These are phyloP conservation scores for Neolamprologus modestus DNA, from an alignment of 2,113 vertebrate genomes.

Conservation along the genomic window DNA sequence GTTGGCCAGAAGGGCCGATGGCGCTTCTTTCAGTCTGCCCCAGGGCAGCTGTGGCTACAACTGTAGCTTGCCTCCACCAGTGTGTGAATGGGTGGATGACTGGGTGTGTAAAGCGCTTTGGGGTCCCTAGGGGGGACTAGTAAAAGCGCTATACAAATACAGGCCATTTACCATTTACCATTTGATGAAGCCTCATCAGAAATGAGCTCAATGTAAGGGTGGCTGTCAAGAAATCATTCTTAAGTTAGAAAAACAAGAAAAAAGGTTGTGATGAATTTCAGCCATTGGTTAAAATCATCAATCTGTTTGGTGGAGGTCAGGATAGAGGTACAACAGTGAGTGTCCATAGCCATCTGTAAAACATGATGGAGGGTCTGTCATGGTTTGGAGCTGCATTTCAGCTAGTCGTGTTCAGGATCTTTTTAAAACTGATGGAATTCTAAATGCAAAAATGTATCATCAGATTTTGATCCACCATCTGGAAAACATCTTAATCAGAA, in stretches of 20 bases:
- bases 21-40: too few relatives aligned
- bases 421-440: neutral
- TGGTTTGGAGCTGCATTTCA: neutral
- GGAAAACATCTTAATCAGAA: neutral
- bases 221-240: neutral
- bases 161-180: too few relatives aligned
- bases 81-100: too few relatives aligned
- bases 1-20: too few relatives aligned
- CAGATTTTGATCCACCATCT: neutral
- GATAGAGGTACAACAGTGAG: neutral
- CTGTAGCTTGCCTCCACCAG: too few relatives aligned
- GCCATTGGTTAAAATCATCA: neutral
- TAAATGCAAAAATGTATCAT: neutral
- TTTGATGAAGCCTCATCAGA: neutral
- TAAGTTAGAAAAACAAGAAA: neutral
- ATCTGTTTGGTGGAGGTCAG: neutral
- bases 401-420: neutral
- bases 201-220: neutral
- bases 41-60: too few relatives aligned
- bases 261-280: rapidly evolving
- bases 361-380: neutral
- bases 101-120: too few relatives aligned
- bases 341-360: neutral
- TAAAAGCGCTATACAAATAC: rapidly evolving
- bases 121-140: too few relatives aligned